A percentile compares a stretch with the other conserved stretches of the same genome.
These are phyloP conservation scores for Scylla paramamosain DNA, from an alignment of 1,140 invertebrate species.

Conservation along the genomic window DNA sequence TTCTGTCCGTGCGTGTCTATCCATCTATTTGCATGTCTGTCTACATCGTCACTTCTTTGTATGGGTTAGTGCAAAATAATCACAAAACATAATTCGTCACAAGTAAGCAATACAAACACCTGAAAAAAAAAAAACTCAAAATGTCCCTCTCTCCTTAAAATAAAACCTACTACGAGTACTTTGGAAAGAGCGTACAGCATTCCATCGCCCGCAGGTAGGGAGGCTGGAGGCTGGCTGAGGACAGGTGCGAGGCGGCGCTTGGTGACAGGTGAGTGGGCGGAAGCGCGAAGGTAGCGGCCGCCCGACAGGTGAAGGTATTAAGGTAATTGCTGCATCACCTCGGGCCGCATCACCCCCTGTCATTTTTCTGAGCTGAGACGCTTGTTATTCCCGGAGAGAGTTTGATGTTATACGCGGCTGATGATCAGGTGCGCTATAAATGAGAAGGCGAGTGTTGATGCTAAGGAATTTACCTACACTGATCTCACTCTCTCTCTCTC, in stretches of 20 bases:
- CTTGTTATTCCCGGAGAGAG: background rate
- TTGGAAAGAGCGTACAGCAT: background rate
- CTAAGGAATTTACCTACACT: background rate
- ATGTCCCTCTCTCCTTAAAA: background rate
- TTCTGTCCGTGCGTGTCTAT: background rate
- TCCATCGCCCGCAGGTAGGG: background rate
- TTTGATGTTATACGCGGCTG: background rate
- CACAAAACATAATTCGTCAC: too few relatives aligned
- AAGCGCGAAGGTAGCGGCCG: background rate
- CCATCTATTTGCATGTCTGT: background rate
- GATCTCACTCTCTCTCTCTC: background rate
- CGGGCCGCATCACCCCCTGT: background rate
- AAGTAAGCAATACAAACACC: too few relatives aligned
- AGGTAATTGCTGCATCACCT: constrained; percentile 12
- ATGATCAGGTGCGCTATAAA: constrained; percentile 5
- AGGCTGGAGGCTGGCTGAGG: background rate
- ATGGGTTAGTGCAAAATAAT: too few relatives aligned
- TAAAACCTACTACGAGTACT: background rate
- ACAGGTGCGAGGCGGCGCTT: background rate
- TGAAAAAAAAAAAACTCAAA: background rate
- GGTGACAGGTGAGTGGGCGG: background rate
- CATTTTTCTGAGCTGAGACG: background rate
- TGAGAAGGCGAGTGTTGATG: background rate
- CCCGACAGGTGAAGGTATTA: constrained; percentile 20
- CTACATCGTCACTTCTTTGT: background rate